Conservation (phyloP, 1,140 invertebrate genomes). For the Planococcus citri region DNA sequence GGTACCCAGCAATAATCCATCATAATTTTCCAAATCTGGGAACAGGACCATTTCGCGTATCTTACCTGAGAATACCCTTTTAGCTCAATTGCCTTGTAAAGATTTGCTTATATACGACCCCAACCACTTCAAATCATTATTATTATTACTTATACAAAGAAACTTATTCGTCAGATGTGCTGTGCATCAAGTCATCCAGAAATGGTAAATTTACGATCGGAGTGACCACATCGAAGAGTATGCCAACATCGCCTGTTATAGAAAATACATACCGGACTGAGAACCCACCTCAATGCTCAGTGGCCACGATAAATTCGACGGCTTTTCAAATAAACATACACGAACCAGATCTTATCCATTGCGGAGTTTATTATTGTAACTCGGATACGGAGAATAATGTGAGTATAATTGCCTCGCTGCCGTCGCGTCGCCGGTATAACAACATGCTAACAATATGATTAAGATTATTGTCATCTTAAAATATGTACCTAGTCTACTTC, state of each 20-base stretch:
- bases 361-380: constrained; percentile 9
- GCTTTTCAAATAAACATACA: constrained; percentile 1
- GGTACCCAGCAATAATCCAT: no score
- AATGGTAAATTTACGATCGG: not conserved
- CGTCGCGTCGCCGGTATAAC: no score
- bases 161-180: not conserved
- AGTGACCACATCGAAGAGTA: not conserved
- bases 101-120: no score
- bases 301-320: not conserved
- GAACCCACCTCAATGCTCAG: constrained; percentile 11
- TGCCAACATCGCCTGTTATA: not conserved
- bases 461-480: no score
- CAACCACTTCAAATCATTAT: no score
- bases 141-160: no score
- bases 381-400: constrained; percentile 4
- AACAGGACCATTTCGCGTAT: no score
- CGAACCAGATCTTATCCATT: not conserved
- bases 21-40: no score
- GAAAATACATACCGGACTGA: not conserved
- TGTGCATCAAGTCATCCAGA: not conserved
- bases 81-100: no score
- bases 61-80: no score
- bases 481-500: no score
- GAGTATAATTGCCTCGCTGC: not conserved
- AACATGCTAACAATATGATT: no score